These are phyloP conservation scores for Euura saliciscinereae DNA, from an alignment of 1,140 invertebrate genomes.

Conservation along the genomic window DNA sequence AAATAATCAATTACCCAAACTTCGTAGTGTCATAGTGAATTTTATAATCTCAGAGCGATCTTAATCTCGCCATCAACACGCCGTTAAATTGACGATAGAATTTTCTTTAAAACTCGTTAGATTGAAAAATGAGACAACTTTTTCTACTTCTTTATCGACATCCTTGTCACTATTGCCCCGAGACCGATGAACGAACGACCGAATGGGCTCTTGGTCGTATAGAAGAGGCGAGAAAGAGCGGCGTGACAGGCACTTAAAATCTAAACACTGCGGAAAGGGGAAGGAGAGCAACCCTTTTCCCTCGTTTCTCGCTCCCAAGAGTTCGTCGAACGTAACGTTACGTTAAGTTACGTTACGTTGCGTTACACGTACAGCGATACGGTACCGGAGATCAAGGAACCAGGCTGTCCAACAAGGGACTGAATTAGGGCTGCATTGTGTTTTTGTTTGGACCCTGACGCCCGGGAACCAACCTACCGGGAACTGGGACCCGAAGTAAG, in stretches of 20 bases:
- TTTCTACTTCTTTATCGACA: no score
- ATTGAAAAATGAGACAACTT: no score
- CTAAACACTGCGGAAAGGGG: not conserved
- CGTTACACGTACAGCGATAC: not conserved
- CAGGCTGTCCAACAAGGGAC: constrained; percentile 21
- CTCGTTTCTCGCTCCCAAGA: not conserved
- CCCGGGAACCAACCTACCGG: not conserved
- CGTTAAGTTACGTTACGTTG: not conserved
- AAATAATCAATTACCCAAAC: no score
- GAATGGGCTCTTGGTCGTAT: no score
- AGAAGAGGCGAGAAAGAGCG: not conserved
- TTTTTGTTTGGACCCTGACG: constrained; percentile 30
- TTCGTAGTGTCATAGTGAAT: no score
- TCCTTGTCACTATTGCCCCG: no score
- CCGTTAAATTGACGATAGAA: no score
- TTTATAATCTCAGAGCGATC: no score
- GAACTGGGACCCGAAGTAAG: constrained; percentile 19
- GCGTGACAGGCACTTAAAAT: not conserved
- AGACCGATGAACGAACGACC: no score
- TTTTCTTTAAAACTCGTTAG: no score
- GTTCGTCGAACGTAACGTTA: not conserved
- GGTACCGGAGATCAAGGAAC: not conserved
- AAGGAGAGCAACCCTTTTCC: not conserved
- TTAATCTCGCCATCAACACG: no score
- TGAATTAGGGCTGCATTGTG: constrained; percentile 32